phyloP scores from a whole-genome alignment of 2,797 vertebrate species.

The Anniella stebbinsi region DNA sequence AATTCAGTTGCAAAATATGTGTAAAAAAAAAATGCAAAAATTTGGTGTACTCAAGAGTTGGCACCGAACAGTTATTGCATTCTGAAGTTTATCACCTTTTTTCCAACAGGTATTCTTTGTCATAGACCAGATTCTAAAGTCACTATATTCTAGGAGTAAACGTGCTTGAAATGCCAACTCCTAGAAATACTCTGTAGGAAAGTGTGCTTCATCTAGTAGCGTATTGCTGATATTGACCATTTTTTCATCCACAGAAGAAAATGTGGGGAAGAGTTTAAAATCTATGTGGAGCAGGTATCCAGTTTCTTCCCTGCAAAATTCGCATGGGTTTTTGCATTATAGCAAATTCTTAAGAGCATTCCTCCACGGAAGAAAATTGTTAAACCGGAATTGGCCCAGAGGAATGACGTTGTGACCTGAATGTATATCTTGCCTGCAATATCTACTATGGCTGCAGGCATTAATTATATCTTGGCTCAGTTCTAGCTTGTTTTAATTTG shows the following conservation, averaged over 20 bases:
- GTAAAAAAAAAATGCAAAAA: not conserved
- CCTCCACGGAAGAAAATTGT: not conserved
- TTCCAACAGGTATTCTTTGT: not conserved
- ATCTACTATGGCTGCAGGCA: not conserved
- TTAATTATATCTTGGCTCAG: not conserved
- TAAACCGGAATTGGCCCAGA: not conserved
- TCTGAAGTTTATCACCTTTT: not conserved
- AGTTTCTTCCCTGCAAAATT: not conserved
- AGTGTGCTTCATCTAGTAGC: not conserved
- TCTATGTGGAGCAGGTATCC: not conserved
- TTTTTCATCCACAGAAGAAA: not conserved
- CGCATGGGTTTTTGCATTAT: not conserved
- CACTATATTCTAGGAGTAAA: not conserved
- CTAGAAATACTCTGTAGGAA: not conserved
- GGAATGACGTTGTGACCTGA: not conserved
- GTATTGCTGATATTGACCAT: not conserved
- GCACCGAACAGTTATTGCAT: not conserved
- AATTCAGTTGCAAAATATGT: not conserved
- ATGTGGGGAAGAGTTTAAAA: not conserved
- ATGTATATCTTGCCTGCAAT: not conserved
- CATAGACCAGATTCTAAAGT: too few relatives aligned
- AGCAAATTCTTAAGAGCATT: constrained; percentile 4
- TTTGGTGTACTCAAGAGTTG: not conserved
- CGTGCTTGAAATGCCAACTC: not conserved
- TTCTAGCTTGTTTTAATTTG: not conserved